Conservation (phyloP, 2,797 vertebrate genomes). For the Discoglossus pictus region DNA sequence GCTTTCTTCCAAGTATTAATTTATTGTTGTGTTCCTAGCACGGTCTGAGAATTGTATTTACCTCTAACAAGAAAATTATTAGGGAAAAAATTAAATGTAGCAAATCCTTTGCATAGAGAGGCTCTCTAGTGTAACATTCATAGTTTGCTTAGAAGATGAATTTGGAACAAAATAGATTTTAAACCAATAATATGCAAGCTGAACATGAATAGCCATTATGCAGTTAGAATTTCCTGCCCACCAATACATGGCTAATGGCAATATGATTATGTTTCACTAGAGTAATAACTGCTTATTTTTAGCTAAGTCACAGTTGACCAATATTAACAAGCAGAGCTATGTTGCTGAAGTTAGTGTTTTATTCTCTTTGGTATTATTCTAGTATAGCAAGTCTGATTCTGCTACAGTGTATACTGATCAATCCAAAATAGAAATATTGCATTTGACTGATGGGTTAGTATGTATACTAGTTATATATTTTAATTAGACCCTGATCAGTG, state of each 20-base stretch:
- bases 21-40: conserved; percentile 36
- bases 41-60: conserved; percentile 34
- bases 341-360: neutral
- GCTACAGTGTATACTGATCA: too few species aligned
- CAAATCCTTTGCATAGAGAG: conserved; percentile 4
- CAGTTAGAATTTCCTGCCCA: conserved; percentile 26
- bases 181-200: conserved; percentile 20
- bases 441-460: too few species aligned
- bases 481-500: too few species aligned
- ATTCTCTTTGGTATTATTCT: too few species aligned
- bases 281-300: conserved; percentile 9
- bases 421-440: too few species aligned
- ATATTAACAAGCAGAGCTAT: conserved; percentile 6
- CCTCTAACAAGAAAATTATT: conserved; percentile 39
- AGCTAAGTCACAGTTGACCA: neutral
- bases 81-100: conserved; percentile 37
- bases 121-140: conserved; percentile 29
- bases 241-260: conserved; percentile 9
- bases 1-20: conserved; percentile 35
- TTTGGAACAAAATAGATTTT: conserved; percentile 25
- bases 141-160: conserved; percentile 27
- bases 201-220: conserved; percentile 5
- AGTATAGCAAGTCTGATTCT: too few species aligned
- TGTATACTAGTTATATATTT: too few species aligned
- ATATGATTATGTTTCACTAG: conserved; percentile 12